phyloP scores from a whole-genome alignment of 1,140 invertebrate species.

The Liolophura sinensis region DNA sequence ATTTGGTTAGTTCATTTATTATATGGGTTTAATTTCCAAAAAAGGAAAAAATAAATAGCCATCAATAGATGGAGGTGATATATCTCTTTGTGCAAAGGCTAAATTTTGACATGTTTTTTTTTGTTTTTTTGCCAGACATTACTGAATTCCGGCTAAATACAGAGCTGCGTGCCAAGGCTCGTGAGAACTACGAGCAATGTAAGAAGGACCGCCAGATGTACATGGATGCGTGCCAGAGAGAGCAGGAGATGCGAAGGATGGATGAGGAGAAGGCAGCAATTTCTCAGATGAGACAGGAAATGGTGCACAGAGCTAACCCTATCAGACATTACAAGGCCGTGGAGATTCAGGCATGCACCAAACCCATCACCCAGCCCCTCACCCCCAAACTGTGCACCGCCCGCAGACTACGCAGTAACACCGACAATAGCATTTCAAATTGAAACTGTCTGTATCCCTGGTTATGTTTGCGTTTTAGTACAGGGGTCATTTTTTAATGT shows the following conservation, averaged over 20 bases:
- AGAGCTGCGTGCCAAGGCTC: constrained; percentile 57
- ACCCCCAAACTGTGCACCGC: constrained; percentile 55
- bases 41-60: too few species aligned
- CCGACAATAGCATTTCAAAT: too few species aligned
- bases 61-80: too few species aligned
- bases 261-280: constrained; percentile 56
- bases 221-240: constrained; percentile 35
- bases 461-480: too few species aligned
- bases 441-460: too few species aligned
- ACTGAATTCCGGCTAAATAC: constrained; percentile 60
- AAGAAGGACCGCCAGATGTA: constrained; percentile 58
- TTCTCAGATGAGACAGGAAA: constrained; percentile 47
- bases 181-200: constrained; percentile 59
- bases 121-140: constrained; percentile 38
- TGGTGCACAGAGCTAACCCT: constrained; percentile 59
- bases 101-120: not conserved
- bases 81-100: too few species aligned
- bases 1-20: too few species aligned
- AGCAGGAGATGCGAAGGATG: constrained; percentile 32
- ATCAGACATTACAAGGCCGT: constrained; percentile 55
- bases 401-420: constrained; percentile 19
- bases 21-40: too few species aligned
- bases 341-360: constrained; percentile 51
- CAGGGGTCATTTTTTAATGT: too few species aligned
- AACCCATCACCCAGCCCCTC: constrained; percentile 52